Percentiles rank a stretch among this genome's conserved stretches.
Conservation (phyloP, 2,113 vertebrate species). For the Ia io region DNA sequence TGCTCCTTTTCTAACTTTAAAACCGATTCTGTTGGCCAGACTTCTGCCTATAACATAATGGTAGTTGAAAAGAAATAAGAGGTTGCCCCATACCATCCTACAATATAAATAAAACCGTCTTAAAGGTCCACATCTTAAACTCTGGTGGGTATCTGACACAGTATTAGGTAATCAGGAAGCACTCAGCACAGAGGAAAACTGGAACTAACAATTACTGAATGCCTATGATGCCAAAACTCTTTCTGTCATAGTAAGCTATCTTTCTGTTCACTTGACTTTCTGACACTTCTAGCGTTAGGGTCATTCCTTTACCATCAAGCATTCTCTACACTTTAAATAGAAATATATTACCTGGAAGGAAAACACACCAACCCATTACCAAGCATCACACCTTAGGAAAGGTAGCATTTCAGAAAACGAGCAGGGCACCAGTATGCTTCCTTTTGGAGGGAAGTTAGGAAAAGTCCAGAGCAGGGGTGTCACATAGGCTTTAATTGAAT, state of each 20-base stretch:
- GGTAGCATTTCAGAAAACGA: neutral
- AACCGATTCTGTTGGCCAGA: neutral
- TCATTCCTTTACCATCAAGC: neutral
- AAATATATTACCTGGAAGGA: neutral
- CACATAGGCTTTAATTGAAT: neutral
- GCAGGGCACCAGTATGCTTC: neutral
- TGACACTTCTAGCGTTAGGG: neutral
- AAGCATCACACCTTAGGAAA: neutral
- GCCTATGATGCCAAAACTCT: neutral
- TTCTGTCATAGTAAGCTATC: neutral
- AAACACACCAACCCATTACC: neutral
- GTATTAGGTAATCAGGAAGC: neutral
- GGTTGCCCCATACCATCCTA: neutral
- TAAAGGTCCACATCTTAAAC: neutral
- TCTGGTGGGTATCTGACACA: neutral
- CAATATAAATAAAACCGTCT: neutral
- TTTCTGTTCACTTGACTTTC: neutral
- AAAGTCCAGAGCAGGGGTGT: neutral
- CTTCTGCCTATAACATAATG: neutral
- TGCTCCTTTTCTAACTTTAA: constrained; percentile 23
- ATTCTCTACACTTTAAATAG: neutral
- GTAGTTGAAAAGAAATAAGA: constrained; percentile 1
- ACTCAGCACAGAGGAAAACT: neutral
- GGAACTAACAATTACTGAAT: neutral
- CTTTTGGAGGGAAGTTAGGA: neutral